A percentile compares a stretch with the other conserved stretches of the same genome.
phyloP scores from a whole-genome alignment of 2,113 vertebrate genomes.

The Fregata magnificens region DNA sequence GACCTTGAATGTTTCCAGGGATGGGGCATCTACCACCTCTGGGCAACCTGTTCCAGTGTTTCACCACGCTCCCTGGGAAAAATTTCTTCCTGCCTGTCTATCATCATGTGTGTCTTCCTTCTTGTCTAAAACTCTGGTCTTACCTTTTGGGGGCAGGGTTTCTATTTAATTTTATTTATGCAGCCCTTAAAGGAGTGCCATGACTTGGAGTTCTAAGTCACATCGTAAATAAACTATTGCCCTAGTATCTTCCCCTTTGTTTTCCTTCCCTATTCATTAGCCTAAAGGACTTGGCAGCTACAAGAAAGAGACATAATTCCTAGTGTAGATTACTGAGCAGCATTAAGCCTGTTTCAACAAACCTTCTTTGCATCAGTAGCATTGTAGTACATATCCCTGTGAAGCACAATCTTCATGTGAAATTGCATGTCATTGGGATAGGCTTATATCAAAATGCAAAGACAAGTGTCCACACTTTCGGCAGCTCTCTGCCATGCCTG shows the following conservation, averaged over 20 bases:
- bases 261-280: constrained; percentile 45
- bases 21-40: not conserved
- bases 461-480: not conserved
- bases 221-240: not conserved
- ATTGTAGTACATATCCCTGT: not conserved
- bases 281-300: constrained; percentile 18
- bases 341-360: not conserved
- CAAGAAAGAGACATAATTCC: not conserved
- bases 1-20: not conserved
- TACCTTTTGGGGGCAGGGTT: not conserved
- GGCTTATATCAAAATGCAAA: not conserved
- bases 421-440: not conserved
- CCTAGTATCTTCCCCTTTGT: not conserved
- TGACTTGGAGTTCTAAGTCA: not conserved
- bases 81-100: not conserved
- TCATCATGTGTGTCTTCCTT: not conserved
- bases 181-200: not conserved
- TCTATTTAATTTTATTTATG: not conserved
- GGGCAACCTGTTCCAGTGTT: not conserved
- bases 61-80: not conserved
- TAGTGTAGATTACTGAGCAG: not conserved
- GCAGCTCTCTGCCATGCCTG: not conserved
- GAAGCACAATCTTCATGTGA: not conserved
- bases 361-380: not conserved
- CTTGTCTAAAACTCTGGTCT: not conserved